These are phyloP conservation scores for Tetraodon nigroviridis DNA, from an alignment of 2,113 vertebrate genomes.

Conservation along the genomic window DNA sequence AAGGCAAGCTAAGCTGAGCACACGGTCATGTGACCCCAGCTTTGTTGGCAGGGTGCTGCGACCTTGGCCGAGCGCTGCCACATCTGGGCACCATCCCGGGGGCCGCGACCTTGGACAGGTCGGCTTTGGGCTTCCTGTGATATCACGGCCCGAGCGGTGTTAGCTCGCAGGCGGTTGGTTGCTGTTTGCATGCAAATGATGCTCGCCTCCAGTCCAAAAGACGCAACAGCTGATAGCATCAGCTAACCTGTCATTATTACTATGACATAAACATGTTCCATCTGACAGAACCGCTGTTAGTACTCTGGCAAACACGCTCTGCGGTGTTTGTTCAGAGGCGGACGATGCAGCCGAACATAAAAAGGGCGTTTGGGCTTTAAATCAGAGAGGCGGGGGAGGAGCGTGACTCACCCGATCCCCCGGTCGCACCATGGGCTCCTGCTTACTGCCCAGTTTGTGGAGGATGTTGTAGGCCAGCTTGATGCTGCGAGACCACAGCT, in stretches of 20 bases:
- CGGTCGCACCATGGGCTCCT: conserved; percentile 97
- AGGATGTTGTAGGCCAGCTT: conserved; percentile 98
- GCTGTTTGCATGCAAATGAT: neutral
- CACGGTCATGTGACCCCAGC: too few species aligned
- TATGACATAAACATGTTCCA: too few species aligned
- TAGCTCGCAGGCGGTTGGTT: neutral
- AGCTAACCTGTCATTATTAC: neutral
- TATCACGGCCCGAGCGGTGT: neutral
- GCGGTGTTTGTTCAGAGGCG: too few species aligned
- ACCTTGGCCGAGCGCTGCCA: too few species aligned
- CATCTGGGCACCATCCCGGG: too few species aligned
- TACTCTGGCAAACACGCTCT: too few species aligned
- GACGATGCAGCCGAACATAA: too few species aligned
- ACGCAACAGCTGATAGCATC: too few species aligned
- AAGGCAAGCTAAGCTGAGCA: neutral
- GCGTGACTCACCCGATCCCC: conserved; percentile 88
- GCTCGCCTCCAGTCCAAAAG: too few species aligned
- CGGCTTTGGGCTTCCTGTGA: neutral
- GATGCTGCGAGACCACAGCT: conserved; percentile 98
- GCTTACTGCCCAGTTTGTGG: conserved; percentile 97
- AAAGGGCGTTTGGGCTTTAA: neutral
- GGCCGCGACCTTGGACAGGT: too few species aligned
- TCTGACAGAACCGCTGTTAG: too few species aligned
- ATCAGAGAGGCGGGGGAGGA: neutral
- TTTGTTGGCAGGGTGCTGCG: too few species aligned